Evolutionary conservation across 2,888 invertebrate species (phyloP), one percentile per base, ranked within the genome.

Genomic region (Drosophila siamana): DNA sequence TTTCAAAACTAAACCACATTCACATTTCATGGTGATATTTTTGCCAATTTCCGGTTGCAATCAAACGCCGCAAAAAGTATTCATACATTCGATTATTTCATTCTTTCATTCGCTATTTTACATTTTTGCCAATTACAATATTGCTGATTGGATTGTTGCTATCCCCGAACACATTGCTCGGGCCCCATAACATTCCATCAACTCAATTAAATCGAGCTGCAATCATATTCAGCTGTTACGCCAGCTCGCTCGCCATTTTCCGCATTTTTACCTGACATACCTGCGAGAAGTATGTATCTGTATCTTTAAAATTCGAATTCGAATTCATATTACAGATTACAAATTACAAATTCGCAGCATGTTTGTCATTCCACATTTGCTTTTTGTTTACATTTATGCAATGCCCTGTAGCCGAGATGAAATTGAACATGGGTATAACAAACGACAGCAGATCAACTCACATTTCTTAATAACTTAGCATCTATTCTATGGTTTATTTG

Each of bases 301-400:
- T 30, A 50, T 72, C 65, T 76, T 76, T 82, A 69, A 80, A 76
- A 69, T 59, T 73, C 78, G 69, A 54, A 61, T 65, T 75, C 70
- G 78, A 85, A 88, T 88, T 82, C 77, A 77, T 72, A 88, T 88
- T 72, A 65, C 65, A 63, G 64, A 83, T 83, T 84, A 76, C 75
- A 72, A 75, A 76, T 75, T 75, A 87, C 83, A 82, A 83, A 83
- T 88, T 83, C 88, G 74, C 80, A 82, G 86, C 83, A 88, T 88
- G 88, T 86, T 83, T 88, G 83, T 77, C 86, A 83, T 86, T 77
- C 69, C 83, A 65, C 63, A 76, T 74, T 80, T 71, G 46, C 48
- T 67, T 76, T 76, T 64, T 56, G 56, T 46, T 56, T 56, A 38
- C 46, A 56, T 40, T 55, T 47, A 40, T 24, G 19, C 22, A 4